Conservation (phyloP, 2,888 invertebrate species). For the Autographa pulchrina region DNA sequence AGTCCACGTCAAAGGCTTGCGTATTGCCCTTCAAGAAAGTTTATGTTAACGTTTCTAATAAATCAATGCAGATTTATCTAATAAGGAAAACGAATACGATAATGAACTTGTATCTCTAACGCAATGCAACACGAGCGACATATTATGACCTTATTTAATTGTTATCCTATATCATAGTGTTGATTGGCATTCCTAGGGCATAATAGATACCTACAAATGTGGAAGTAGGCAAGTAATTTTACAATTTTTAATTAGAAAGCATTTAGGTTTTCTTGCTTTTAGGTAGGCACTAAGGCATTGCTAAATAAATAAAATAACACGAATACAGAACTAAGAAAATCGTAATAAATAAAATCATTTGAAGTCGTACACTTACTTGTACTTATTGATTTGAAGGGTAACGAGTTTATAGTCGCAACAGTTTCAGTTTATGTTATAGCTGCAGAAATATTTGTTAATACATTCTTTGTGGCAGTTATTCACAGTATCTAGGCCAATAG, state of each 20-base stretch:
- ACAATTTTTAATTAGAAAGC: neutral
- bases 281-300: too few species aligned
- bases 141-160: neutral
- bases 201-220: neutral
- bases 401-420: conserved; percentile 25
- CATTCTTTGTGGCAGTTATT: conserved; percentile 15
- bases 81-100: neutral
- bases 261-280: too few species aligned
- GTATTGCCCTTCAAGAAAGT: neutral
- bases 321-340: neutral
- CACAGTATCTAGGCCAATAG: conserved; percentile 29
- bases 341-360: conserved; percentile 25
- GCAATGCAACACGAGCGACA: neutral
- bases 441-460: conserved; percentile 21
- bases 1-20: neutral
- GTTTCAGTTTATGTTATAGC: conserved; percentile 7
- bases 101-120: conserved; percentile 1
- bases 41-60: neutral
- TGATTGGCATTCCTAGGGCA: neutral
- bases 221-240: neutral
- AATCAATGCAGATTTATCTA: neutral
- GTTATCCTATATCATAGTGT: neutral
- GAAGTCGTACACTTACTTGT: conserved; percentile 9
- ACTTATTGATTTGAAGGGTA: conserved; percentile 40
- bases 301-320: too few species aligned